Percentiles rank a stretch among this genome's conserved stretches.
Conservation (phyloP, 2,797 vertebrate species). For the Spondyliosoma cantharus region DNA sequence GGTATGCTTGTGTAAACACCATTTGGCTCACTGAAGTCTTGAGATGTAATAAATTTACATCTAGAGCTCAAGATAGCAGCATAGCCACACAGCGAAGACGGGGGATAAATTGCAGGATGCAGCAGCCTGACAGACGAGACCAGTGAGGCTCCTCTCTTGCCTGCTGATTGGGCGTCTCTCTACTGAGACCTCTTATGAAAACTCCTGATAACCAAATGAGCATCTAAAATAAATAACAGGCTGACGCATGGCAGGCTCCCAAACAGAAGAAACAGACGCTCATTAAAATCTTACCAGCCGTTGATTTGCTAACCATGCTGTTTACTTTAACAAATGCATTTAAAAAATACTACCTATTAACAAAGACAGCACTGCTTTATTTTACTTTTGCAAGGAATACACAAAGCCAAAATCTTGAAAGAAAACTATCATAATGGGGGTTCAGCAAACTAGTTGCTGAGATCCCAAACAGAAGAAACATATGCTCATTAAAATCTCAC, state of each 20-base stretch:
- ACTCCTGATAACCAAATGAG: constrained; percentile 73
- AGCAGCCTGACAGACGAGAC: constrained; percentile 50
- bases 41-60: constrained; percentile 86
- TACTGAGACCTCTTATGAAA: constrained; percentile 64
- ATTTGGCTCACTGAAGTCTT: constrained; percentile 80
- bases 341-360: too few relatives aligned
- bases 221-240: constrained; percentile 68
- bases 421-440: background rate
- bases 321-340: too few relatives aligned
- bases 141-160: constrained; percentile 48
- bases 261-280: constrained; percentile 41
- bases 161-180: constrained; percentile 68
- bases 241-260: constrained; percentile 70
- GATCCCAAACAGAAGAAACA: constrained; percentile 21
- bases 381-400: background rate
- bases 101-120: constrained; percentile 61
- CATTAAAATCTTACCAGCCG: constrained; percentile 37
- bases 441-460: background rate
- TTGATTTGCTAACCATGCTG: background rate
- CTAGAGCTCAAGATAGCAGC: constrained; percentile 82
- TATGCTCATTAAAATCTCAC: constrained; percentile 42
- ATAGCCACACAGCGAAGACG: constrained; percentile 44
- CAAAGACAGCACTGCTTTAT: too few relatives aligned
- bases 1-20: constrained; percentile 91
- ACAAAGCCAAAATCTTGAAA: background rate